phyloP scores from a whole-genome alignment of 2,888 invertebrate genomes.

The Polydrusus tereticollis region DNA sequence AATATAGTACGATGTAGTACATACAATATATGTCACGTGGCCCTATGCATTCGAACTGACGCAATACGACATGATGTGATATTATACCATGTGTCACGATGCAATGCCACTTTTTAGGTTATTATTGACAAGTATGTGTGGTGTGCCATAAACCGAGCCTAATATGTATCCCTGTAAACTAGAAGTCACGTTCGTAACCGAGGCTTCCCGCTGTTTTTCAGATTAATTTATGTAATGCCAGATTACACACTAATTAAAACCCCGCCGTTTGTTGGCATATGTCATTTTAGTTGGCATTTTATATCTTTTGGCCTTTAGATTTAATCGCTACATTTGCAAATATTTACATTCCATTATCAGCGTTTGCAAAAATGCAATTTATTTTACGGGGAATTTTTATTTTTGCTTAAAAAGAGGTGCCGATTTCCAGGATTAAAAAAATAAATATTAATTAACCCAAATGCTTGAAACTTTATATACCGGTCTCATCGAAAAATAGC shows the following conservation, averaged over 20 bases:
- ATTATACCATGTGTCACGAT: no score
- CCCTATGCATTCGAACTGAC: no score
- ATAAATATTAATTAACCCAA: no score
- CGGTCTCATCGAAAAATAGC: no score
- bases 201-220: neutral
- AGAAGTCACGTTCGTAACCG: neutral
- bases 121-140: neutral
- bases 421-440: no score
- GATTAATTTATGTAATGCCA: constrained; percentile 12
- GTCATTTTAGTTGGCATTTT: neutral
- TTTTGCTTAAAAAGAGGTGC: no score
- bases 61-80: no score
- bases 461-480: no score
- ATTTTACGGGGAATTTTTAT: no score
- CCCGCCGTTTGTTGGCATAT: constrained; percentile 7
- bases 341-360: constrained; percentile 11
- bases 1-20: no score
- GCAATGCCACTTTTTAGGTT: no score
- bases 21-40: no score
- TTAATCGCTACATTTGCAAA: constrained; percentile 2
- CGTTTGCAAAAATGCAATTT: neutral
- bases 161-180: neutral
- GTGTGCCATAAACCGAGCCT: neutral
- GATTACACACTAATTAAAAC: constrained; percentile 43
- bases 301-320: neutral